Evolutionary conservation across 2,797 vertebrate species (phyloP), one percentile per base, ranked within the genome.

Genomic region (Hapalemur alaotrensis): DNA sequence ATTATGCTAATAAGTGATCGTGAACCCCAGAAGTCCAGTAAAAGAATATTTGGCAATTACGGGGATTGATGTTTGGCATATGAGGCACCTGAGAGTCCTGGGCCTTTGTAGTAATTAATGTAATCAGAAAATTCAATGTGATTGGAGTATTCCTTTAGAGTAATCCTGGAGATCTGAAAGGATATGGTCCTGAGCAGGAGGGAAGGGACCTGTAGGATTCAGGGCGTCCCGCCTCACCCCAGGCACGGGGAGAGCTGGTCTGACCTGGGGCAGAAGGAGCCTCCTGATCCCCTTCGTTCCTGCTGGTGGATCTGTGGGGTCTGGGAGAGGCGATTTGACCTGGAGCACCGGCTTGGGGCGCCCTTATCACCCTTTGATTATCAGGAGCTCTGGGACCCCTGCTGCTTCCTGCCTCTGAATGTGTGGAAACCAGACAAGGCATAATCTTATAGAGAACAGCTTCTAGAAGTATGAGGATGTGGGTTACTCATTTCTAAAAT

Each of bases 401-500:
- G 8, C 11, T 61, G 65, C 10, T 38, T 28, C 9, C 22, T 70
- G 1, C 4, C n/a, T 32, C 25, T 35, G 28, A 28, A 48, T 38
- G 10, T 32, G 6, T 7, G 4, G 48, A 80, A 52, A 48, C 14
- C 1, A 63, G 22, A 22, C 7, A 61, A 46, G 67, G 20, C 22
- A 11, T 1, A 20, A 2, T 25, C n/a, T 41, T 18, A 70, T 4
- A 25, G 28, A 48, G n/a, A 57, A 80, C 1, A 38, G 59, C 5
- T 76, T 93, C 38, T 59, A 20, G 20, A 50, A 75, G 15, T 28
- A 95, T 91, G 4, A 63, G 4, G 11, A 82, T 14, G 32, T 25
- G 13, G 22, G 35, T 67, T 70, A 81, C 20, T 80, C 25, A 82
- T 48, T 88, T 95, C 61, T 85, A 46, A 72, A 79, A 82, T 46